Evolutionary conservation across 2,113 vertebrate genomes (phyloP).

Genomic region (Toxotes chatareus): DNA sequence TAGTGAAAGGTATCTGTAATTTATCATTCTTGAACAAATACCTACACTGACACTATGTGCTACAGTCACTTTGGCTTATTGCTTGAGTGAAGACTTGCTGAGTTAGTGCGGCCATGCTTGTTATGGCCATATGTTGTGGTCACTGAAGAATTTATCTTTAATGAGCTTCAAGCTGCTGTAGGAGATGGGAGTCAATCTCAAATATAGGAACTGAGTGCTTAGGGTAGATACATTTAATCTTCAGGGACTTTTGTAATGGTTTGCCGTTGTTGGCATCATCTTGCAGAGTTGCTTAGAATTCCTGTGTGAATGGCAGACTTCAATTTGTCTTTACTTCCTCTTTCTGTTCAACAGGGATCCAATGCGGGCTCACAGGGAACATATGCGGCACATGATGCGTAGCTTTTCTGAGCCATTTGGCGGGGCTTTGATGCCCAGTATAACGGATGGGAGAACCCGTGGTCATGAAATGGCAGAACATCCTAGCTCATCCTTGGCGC

Average conservation of each 20-base stretch:
- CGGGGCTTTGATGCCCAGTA: slow-evolving; percentile 78
- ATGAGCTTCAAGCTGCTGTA: background rate
- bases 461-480: slow-evolving; percentile 51
- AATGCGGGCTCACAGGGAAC: slow-evolving; percentile 88
- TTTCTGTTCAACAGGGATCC: slow-evolving; percentile 86
- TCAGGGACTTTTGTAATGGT: background rate
- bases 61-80: slow-evolving; percentile 8
- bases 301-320: background rate
- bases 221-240: background rate
- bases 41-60: background rate
- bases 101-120: slow-evolving; percentile 15
- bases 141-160: slow-evolving; percentile 14
- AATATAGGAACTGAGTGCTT: background rate
- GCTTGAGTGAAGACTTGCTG: slow-evolving; percentile 19
- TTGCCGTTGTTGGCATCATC: background rate
- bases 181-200: background rate
- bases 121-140: slow-evolving; percentile 40
- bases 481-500: slow-evolving; percentile 58
- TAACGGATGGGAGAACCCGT: slow-evolving; percentile 79
- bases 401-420: slow-evolving; percentile 90
- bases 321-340: background rate
- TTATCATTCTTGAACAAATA: background rate
- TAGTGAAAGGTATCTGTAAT: background rate
- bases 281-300: background rate
- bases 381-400: slow-evolving; percentile 89